A percentile compares a stretch with the other conserved stretches of the same genome.
Conservation (phyloP, 2,113 vertebrate species). For the Haliaeetus leucogaster region DNA sequence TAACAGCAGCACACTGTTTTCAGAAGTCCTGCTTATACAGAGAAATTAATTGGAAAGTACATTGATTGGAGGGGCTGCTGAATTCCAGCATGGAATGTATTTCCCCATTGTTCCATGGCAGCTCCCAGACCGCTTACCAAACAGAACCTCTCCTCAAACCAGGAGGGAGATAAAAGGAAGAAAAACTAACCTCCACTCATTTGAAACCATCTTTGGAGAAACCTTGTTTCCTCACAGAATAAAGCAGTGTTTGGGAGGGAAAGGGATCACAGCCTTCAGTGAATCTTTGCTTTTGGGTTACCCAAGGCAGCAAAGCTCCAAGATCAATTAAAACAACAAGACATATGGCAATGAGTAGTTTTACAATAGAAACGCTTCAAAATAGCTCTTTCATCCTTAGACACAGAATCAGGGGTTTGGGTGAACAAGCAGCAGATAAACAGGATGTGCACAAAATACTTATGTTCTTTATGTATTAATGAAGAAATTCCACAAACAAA, state of each 20-base stretch:
- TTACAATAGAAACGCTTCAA: accelerated
- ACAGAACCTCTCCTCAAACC: neutral
- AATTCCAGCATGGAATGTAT: neutral
- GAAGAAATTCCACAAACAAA: neutral
- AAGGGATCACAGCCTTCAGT: neutral
- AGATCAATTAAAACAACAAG: neutral
- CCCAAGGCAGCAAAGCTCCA: neutral
- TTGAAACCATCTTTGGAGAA: neutral
- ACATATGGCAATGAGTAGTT: neutral
- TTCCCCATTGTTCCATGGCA: neutral
- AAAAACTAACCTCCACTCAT: neutral
- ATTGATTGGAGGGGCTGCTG: conserved; percentile 19
- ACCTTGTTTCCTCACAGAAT: neutral
- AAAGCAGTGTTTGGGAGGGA: neutral
- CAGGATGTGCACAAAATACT: accelerated
- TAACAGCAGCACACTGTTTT: conserved; percentile 24
- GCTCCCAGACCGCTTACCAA: neutral
- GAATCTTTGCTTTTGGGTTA: neutral
- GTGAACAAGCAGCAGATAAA: neutral
- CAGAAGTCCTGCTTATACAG: conserved; percentile 2
- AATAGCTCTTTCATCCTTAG: neutral
- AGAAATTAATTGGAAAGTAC: conserved; percentile 42
- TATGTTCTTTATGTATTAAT: neutral
- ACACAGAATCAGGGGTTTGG: neutral
- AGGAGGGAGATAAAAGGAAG: neutral